A percentile compares a stretch with the other conserved stretches of the same genome.
Evolutionary conservation across 2,113 vertebrate species (phyloP).

Genomic region (Amphiprion percula): DNA sequence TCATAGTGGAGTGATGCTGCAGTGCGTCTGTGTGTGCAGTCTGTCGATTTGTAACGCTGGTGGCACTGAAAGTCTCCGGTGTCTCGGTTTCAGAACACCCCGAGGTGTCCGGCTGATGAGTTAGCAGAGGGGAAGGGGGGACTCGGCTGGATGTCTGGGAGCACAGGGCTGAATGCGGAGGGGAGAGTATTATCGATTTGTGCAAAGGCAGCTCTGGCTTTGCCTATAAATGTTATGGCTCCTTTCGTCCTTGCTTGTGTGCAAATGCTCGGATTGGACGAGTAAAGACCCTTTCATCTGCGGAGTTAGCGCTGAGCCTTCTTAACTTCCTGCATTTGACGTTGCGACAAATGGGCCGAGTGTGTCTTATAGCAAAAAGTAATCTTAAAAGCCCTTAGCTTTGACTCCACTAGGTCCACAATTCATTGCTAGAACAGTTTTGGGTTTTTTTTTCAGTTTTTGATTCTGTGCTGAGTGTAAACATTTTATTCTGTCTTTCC

Average conservation of each 20-base stretch:
- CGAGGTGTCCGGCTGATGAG: constrained; percentile 28
- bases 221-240: constrained; percentile 51
- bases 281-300: constrained; percentile 47
- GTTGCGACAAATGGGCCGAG: constrained; percentile 36
- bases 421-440: background rate
- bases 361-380: constrained; percentile 16
- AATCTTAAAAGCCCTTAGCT: constrained; percentile 19
- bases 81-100: constrained; percentile 31
- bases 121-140: constrained; percentile 6
- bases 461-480: constrained; percentile 9
- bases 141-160: constrained; percentile 51
- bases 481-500: constrained; percentile 4
- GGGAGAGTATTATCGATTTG: constrained; percentile 59
- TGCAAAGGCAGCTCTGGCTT: constrained; percentile 24
- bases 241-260: constrained; percentile 22
- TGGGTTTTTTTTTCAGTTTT: constrained; percentile 11
- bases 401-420: constrained; percentile 12
- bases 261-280: constrained; percentile 23
- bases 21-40: background rate
- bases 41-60: constrained; percentile 9
- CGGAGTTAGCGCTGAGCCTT: constrained; percentile 25
- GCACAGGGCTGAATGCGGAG: constrained; percentile 31
- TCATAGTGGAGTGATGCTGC: background rate
- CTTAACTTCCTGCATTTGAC: constrained; percentile 44
- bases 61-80: background rate